phyloP scores from a whole-genome alignment of 2,888 invertebrate species.

The Sarcophaga subvicina region DNA sequence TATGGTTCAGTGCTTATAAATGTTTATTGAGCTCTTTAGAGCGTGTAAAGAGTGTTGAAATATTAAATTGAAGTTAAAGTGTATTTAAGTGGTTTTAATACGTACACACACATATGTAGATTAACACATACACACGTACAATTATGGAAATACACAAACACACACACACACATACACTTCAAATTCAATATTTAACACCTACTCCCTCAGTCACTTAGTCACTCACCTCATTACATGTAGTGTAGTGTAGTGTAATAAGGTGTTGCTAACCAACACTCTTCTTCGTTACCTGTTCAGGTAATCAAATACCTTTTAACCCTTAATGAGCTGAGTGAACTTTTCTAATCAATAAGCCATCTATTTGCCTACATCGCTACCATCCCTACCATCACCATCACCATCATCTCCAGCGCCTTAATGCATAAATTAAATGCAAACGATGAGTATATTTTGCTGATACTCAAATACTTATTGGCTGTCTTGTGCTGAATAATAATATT shows the following conservation, averaged over 20 bases:
- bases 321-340: conserved; percentile 25
- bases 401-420: background rate
- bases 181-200: conserved; percentile 30
- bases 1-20: background rate
- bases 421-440: background rate
- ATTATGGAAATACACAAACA: too few relatives aligned
- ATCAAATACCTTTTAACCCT: conserved; percentile 49
- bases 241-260: too few relatives aligned
- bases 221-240: too few relatives aligned
- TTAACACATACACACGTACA: too few relatives aligned
- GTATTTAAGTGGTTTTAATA: conserved; percentile 34
- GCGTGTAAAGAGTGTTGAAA: conserved; percentile 29
- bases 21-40: background rate
- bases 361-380: background rate
- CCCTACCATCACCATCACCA: too few relatives aligned
- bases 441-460: too few relatives aligned
- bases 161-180: background rate
- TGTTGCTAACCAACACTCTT: too few relatives aligned
- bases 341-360: conserved; percentile 18
- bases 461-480: too few relatives aligned
- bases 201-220: too few relatives aligned
- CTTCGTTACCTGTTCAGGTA: background rate
- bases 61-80: conserved; percentile 50
- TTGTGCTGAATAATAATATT: background rate
- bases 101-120: too few relatives aligned